Conservation (phyloP, 2,888 invertebrate species). For the Melinaea menophilus region DNA sequence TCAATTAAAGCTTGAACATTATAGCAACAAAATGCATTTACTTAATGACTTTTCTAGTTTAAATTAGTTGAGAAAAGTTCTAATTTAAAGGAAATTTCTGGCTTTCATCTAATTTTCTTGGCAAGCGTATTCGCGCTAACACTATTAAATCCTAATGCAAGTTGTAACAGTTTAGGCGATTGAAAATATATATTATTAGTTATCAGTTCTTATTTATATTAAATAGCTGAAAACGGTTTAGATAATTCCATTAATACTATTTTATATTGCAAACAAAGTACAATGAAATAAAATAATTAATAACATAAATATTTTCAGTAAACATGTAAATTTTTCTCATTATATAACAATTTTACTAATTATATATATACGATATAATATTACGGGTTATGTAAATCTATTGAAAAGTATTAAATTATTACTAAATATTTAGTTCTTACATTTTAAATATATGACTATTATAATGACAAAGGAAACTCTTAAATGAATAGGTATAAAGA, state of each 20-base stretch:
- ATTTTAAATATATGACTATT: no score
- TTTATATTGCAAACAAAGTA: not conserved
- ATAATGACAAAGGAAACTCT: no score
- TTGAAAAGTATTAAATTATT: no score
- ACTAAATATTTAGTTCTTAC: no score
- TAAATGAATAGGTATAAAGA: no score
- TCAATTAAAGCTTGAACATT: constrained; percentile 4
- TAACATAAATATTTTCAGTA: no score
- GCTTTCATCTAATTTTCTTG: constrained; percentile 49
- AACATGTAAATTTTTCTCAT: no score
- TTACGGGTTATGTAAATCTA: no score
- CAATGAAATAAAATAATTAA: no score
- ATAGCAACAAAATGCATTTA: constrained; percentile 14
- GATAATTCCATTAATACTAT: constrained; percentile 40
- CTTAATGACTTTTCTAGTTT: constrained; percentile 14
- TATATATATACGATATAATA: no score
- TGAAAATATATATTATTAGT: constrained; percentile 33
- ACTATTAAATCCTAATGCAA: constrained; percentile 29
- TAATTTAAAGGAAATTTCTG: constrained; percentile 45
- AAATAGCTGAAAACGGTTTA: constrained; percentile 36
- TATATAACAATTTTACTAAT: no score
- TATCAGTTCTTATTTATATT: constrained; percentile 26
- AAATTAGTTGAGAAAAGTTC: constrained; percentile 33
- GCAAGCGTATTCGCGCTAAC: constrained; percentile 37
- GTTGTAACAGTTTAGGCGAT: constrained; percentile 16